Evolutionary conservation across 2,113 vertebrate genomes (phyloP).

Genomic region (Coracopsis vasa): DNA sequence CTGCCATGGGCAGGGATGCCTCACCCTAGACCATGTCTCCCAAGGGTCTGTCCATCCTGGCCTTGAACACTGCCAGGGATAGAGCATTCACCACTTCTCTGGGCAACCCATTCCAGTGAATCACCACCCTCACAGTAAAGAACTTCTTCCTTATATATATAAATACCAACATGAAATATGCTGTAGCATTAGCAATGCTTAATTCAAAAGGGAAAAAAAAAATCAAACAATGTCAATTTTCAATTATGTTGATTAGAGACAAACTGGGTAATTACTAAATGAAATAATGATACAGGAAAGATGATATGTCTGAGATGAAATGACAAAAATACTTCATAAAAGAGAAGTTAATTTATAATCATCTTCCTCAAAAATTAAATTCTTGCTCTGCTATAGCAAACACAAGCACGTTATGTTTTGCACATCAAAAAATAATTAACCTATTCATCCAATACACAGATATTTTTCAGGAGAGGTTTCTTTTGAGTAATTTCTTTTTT

Average conservation of each 20-base stretch:
- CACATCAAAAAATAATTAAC: slow-evolving; percentile 10
- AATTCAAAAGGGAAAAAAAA: not conserved
- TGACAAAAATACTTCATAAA: slow-evolving; percentile 1
- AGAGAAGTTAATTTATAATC: not conserved
- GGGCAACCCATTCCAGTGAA: not conserved
- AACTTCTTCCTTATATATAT: not conserved
- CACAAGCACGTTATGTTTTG: not conserved
- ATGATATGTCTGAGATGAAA: not conserved
- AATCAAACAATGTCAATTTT: not conserved
- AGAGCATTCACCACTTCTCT: not conserved
- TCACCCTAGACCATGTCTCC: not conserved
- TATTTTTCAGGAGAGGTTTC: not conserved
- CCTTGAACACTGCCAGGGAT: not conserved
- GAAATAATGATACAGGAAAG: slow-evolving; percentile 17
- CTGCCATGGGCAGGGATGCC: not conserved
- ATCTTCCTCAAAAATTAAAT: slow-evolving; percentile 1
- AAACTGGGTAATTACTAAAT: slow-evolving; percentile 31
- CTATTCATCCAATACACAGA: not conserved
- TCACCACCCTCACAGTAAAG: not conserved
- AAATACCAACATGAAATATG: not conserved
- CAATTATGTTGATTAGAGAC: slow-evolving; percentile 7
- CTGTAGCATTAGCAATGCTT: not conserved
- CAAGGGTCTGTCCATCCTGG: not conserved
- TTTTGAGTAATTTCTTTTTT: not conserved
- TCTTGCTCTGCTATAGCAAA: not conserved